Percentiles rank a stretch among this genome's conserved stretches.
phyloP scores from a whole-genome alignment of 2,888 invertebrate species.

The Melolontha melolontha region DNA sequence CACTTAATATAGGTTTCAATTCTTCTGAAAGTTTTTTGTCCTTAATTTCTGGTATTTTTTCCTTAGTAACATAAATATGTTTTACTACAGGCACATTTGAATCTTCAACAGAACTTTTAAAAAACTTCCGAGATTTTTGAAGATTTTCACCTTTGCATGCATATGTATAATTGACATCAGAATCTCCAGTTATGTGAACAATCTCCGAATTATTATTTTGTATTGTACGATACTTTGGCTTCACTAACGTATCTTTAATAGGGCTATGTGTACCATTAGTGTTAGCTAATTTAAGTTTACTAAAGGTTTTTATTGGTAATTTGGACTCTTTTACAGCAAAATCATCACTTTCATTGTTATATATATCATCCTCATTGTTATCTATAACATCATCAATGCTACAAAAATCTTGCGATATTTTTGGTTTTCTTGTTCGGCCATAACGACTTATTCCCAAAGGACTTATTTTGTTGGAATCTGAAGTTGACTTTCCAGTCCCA shows the following conservation, averaged over 20 bases:
- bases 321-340: conserved; percentile 8
- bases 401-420: conserved; percentile 65
- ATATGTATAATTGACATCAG: conserved; percentile 8
- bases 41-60: conserved; percentile 26
- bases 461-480: conserved; percentile 22
- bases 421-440: conserved; percentile 71
- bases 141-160: conserved; percentile 31
- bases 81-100: conserved; percentile 10
- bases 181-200: conserved; percentile 45
- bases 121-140: conserved; percentile 46
- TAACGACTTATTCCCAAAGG: conserved; percentile 67
- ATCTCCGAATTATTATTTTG: conserved; percentile 30
- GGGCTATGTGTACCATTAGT: conserved; percentile 4
- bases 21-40: conserved; percentile 25
- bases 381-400: conserved; percentile 63
- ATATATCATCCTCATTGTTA: conserved; percentile 7
- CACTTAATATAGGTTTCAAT: conserved; percentile 42
- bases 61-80: conserved; percentile 36
- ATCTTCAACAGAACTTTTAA: conserved; percentile 39
- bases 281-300: not conserved
- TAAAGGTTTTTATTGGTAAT: conserved; percentile 12
- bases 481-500: conserved; percentile 1
- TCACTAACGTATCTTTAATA: conserved; percentile 7
- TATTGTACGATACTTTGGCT: not conserved
- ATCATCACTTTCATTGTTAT: conserved; percentile 4